Percentiles rank a stretch among this genome's conserved stretches.
Conservation (phyloP, 2,797 vertebrate species). For the Muscicapa comitata region DNA sequence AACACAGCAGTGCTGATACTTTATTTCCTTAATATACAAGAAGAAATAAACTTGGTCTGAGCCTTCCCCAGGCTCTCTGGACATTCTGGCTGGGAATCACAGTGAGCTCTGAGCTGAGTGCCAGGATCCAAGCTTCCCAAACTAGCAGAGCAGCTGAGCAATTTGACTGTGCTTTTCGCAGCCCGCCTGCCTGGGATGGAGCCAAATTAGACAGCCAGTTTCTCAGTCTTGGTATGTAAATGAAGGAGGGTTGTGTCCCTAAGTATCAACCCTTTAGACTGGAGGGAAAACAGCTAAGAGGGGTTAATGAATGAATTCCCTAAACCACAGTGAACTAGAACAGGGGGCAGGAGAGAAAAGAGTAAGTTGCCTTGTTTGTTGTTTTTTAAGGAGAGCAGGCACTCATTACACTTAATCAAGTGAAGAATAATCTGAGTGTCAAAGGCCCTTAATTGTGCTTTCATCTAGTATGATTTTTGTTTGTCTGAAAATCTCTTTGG, state of each 20-base stretch:
- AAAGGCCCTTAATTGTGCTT: slow-evolving; percentile 49
- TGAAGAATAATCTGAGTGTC: neutral
- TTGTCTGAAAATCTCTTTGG: neutral
- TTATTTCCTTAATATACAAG: neutral
- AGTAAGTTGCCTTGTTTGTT: neutral
- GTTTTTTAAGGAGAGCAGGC: neutral
- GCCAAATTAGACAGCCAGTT: slow-evolving; percentile 43
- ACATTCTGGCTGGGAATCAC: neutral
- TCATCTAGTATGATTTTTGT: neutral
- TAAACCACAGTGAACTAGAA: neutral
- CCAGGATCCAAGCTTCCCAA: neutral
- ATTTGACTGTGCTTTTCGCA: slow-evolving; percentile 29
- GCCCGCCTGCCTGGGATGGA: slow-evolving; percentile 6
- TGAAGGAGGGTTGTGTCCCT: neutral
- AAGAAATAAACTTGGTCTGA: neutral
- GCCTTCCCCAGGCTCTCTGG: neutral
- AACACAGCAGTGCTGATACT: neutral
- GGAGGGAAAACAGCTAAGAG: neutral
- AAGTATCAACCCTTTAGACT: neutral
- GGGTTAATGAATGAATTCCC: neutral
- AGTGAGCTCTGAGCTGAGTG: neutral
- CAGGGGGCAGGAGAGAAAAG: rapidly evolving
- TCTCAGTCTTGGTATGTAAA: slow-evolving; percentile 23
- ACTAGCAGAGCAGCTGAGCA: slow-evolving; percentile 13
- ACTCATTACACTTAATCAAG: neutral